Evolutionary conservation across 2,797 vertebrate species (phyloP).

Genomic region (Arremon brunneinucha): DNA sequence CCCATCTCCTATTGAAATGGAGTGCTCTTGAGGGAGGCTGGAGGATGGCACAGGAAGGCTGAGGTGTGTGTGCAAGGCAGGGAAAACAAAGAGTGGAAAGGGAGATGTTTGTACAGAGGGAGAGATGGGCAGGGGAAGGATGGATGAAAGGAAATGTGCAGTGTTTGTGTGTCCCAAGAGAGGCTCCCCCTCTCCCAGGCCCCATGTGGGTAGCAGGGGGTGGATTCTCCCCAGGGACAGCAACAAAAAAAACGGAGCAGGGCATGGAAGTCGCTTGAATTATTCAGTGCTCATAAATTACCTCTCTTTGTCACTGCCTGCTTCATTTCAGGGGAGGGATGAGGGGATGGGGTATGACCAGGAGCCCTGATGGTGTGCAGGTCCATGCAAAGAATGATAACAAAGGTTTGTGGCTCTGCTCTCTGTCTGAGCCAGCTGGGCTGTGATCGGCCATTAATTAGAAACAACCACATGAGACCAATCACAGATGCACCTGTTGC

Average conservation of each 20-base stretch:
- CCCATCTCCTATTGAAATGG: constrained; percentile 37
- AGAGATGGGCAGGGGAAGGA: neutral
- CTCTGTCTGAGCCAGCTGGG: too few species aligned
- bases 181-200: neutral
- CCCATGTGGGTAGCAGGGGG: neutral
- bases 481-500: too few species aligned
- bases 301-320: neutral
- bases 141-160: neutral
- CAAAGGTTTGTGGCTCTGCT: too few species aligned
- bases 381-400: neutral
- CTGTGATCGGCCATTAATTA: too few species aligned
- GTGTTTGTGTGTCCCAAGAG: neutral
- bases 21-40: neutral
- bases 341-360: neutral
- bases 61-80: neutral
- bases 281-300: constrained; percentile 26
- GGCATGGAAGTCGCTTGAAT: neutral
- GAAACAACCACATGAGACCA: too few species aligned
- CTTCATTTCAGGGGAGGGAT: neutral
- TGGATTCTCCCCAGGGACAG: neutral
- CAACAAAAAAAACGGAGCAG: neutral
- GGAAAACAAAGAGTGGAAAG: neutral
- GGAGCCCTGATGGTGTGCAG: neutral
- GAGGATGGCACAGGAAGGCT: neutral
- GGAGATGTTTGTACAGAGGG: neutral